Evolutionary conservation across 2,797 vertebrate genomes (phyloP).

Genomic region (Salarias fasciatus): DNA sequence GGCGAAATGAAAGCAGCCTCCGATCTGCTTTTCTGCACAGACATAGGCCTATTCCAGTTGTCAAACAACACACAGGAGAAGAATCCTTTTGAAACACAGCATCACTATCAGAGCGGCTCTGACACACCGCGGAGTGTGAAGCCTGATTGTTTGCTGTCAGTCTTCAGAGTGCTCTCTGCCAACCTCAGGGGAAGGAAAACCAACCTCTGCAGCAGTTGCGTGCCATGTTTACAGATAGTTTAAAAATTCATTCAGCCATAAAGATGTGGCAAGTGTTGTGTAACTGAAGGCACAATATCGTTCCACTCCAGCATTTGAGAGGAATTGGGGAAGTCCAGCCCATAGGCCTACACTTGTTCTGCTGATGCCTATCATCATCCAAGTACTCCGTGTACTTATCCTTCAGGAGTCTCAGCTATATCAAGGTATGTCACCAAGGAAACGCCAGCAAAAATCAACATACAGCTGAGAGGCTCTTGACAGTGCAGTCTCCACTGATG

Average conservation of each 20-base stretch:
- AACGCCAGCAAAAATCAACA: constrained; percentile 8
- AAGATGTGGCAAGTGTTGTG: constrained; percentile 46
- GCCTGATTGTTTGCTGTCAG: constrained; percentile 46
- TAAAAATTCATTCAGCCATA: constrained; percentile 47
- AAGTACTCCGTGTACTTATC: constrained; percentile 15
- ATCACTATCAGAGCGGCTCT: constrained; percentile 60
- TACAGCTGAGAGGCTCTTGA: neutral
- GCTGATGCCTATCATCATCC: constrained; percentile 38
- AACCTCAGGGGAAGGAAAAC: constrained; percentile 25
- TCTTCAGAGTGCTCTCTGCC: constrained; percentile 16
- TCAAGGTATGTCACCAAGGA: neutral
- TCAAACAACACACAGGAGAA: constrained; percentile 53
- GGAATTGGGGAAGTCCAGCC: constrained; percentile 37
- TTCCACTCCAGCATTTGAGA: neutral
- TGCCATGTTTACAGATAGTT: constrained; percentile 40
- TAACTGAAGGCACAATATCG: constrained; percentile 31
- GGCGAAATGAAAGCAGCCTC: constrained; percentile 37
- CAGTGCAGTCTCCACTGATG: neutral
- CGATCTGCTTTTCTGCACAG: constrained; percentile 55
- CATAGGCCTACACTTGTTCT: constrained; percentile 27
- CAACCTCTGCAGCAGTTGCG: constrained; percentile 30
- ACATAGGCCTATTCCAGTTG: constrained; percentile 55
- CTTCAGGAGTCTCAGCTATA: neutral
- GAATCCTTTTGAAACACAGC: constrained; percentile 56
- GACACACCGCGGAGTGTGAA: constrained; percentile 52